These are phyloP conservation scores for Protophormia terraenovae DNA, from an alignment of 2,888 invertebrate species.

Conservation along the genomic window DNA sequence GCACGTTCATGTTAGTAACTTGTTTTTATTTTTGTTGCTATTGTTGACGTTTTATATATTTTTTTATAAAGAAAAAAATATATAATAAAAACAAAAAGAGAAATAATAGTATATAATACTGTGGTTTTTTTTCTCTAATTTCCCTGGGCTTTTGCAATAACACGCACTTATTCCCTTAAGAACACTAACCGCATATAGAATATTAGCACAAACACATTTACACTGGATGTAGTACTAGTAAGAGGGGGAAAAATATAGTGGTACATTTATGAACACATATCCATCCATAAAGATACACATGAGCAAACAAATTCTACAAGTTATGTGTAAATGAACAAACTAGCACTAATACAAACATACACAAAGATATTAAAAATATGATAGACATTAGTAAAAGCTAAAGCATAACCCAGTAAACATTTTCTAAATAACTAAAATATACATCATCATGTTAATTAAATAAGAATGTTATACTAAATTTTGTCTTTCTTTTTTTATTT, in stretches of 20 bases:
- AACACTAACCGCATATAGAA: conserved; percentile 33
- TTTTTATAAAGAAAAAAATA: conserved; percentile 30
- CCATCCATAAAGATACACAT: too few species aligned
- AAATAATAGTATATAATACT: conserved; percentile 4
- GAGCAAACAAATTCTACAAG: too few species aligned
- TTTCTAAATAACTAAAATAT: too few species aligned
- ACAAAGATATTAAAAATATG: neutral
- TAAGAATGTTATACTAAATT: too few species aligned
- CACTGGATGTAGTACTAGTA: neutral
- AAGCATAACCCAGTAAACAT: neutral
- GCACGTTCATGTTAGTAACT: conserved; percentile 55
- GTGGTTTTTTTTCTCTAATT: conserved; percentile 34
- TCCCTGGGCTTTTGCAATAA: conserved; percentile 56
- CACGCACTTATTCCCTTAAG: conserved; percentile 64
- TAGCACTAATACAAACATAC: neutral
- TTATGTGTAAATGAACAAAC: conserved; percentile 41
- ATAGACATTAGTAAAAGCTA: neutral
- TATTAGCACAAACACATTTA: conserved; percentile 21
- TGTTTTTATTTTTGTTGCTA: neutral
- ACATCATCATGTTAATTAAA: too few species aligned
- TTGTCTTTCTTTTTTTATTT: too few species aligned
- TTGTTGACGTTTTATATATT: conserved; percentile 16
- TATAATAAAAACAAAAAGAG: neutral
- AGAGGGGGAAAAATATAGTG: neutral
- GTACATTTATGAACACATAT: neutral